Conservation (phyloP, 2,888 invertebrate genomes). For the Amphimallon solstitiale region DNA sequence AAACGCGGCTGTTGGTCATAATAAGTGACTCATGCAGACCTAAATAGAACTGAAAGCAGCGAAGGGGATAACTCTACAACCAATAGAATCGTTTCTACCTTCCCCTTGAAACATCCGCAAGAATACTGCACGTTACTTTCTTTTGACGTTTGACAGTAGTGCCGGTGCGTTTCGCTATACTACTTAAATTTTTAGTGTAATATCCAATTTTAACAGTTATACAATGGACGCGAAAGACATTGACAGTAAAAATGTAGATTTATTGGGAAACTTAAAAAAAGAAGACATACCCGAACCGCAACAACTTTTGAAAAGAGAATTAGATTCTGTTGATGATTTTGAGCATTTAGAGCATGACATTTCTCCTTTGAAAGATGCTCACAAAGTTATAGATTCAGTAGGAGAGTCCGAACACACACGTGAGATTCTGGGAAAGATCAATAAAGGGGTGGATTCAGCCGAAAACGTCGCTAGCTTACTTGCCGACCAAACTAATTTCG, state of each 20-base stretch:
- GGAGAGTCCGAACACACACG: slow-evolving; percentile 43
- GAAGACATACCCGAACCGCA: slow-evolving; percentile 17
- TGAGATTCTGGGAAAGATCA: slow-evolving; percentile 57
- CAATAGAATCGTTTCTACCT: slow-evolving; percentile 40
- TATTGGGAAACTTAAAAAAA: slow-evolving; percentile 8
- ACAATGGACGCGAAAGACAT: slow-evolving; percentile 21
- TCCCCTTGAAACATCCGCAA: slow-evolving; percentile 48
- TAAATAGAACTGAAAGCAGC: slow-evolving; percentile 36
- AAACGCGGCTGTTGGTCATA: too few species aligned
- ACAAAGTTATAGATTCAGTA: slow-evolving; percentile 52
- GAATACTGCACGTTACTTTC: slow-evolving; percentile 36
- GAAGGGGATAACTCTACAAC: slow-evolving; percentile 39
- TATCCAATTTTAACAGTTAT: slow-evolving; percentile 14
- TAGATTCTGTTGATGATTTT: slow-evolving; percentile 79
- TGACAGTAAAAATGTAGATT: slow-evolving; percentile 12
- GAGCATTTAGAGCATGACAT: slow-evolving; percentile 76
- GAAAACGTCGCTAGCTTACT: slow-evolving; percentile 50
- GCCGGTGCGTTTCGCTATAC: slow-evolving; percentile 39
- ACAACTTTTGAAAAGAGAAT: slow-evolving; percentile 63
- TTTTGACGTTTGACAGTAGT: slow-evolving; percentile 48
- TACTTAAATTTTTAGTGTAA: slow-evolving; percentile 38
- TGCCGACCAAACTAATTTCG: slow-evolving; percentile 47
- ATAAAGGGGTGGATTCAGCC: slow-evolving; percentile 62
- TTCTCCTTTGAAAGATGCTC: slow-evolving; percentile 60
- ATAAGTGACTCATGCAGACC: slow-evolving; percentile 40